Base-by-base conservation (phyloP, 2,113 vertebrate species). In the Theristicus caerulescens region DNA sequence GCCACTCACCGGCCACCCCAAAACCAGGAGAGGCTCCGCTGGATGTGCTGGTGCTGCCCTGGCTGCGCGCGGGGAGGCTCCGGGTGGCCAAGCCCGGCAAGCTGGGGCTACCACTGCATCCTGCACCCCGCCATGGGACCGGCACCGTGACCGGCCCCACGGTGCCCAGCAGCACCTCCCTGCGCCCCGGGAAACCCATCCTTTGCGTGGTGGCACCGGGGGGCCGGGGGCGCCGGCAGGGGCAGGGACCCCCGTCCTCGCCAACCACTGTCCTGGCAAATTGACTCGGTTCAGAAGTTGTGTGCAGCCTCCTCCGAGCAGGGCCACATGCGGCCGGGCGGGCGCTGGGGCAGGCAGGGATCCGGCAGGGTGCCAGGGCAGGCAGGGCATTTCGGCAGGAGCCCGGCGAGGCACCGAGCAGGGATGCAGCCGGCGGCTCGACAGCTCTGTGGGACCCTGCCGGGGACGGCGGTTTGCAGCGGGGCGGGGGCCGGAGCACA, bases 31-130 rank as follows among this genome's bases (percentile, higher is more conserved):
- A 49, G 34, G 46, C 19, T 36, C 73, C 3, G 6, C 26, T 25
- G 85, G 58, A 38, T 20, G 54, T 58, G 40, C 72, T 3, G 6
- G 32, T 3, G 2, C 80, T 26, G 47, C 79, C 55, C 40, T 21
- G 16, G 44, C 85, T 6, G 2, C 1, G 2, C 5, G 46, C 3
- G 0, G 52, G 55, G 67, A n/a, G 29, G 2, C 25, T 25, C 15
- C 2, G 0, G 42, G 84, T 0, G 7, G 61, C 69, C 2, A 2
- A 85, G 49, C 34, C 18, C 49, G 2, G 27, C 1, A 0, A 22
- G 54, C 65, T 49, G 82, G 22, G 67, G 2, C 57, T 54, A 79
- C 64, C 55, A 2, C 51, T 5, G 32, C 18, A 0, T 40, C 8
- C 76, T 20, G 79, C 64, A 59, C 16, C 83, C 64, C 7, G 2